phyloP scores from a whole-genome alignment of 1,140 invertebrate genomes.

The Macrobrachium nipponense region DNA sequence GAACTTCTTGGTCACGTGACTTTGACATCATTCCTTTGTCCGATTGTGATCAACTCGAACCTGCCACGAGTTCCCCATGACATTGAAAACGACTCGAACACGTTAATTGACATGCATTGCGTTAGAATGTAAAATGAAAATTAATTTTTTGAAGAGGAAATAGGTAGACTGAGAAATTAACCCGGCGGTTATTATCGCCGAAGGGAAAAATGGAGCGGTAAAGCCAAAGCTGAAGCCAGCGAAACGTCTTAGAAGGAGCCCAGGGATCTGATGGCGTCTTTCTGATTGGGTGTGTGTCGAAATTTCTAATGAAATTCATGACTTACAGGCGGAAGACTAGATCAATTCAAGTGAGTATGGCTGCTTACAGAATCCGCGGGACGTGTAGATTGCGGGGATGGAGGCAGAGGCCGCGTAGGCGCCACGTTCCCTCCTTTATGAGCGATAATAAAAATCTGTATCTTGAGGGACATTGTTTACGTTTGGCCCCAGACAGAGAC shows the following conservation, averaged over 20 bases:
- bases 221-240: slow-evolving; percentile 44
- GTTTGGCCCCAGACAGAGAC: slow-evolving; percentile 25
- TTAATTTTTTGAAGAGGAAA: background rate
- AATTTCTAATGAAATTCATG: slow-evolving; percentile 56
- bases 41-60: background rate
- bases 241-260: slow-evolving; percentile 3
- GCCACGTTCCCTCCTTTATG: background rate
- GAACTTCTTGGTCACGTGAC: slow-evolving; percentile 27
- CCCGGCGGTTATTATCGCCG: background rate
- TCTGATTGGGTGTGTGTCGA: slow-evolving; percentile 51
- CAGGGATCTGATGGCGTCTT: slow-evolving; percentile 59
- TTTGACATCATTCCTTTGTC: slow-evolving; percentile 18
- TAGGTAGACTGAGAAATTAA: background rate
- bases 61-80: background rate
- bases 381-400: background rate
- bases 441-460: slow-evolving; percentile 15
- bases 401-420: background rate
- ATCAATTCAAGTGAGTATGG: slow-evolving; percentile 48
- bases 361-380: background rate
- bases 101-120: background rate
- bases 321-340: slow-evolving; percentile 42
- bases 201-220: background rate
- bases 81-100: too few species aligned
- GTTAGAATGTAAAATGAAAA: background rate
- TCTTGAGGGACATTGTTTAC: slow-evolving; percentile 46